Base-by-base conservation (phyloP, 1,140 invertebrate genomes). In the Cyclargus thomasi region DNA sequence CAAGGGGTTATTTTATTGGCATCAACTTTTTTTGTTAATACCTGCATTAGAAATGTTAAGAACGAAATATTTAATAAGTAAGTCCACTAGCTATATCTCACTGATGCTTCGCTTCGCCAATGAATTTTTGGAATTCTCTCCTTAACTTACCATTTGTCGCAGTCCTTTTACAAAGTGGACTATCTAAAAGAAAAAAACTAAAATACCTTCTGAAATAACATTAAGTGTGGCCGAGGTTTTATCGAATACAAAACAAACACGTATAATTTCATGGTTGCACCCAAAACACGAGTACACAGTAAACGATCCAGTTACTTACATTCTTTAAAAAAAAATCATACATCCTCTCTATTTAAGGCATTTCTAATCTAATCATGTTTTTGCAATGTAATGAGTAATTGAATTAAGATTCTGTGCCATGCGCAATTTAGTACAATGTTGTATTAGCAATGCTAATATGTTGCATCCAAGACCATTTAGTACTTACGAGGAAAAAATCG, bases 251-350 rank as follows among this genome's bases (percentile, higher is more conserved):
- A 68, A 72, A 73, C 71, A 74, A 75, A 73, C 73, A 70, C 53
- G 70, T 73, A 71, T 72, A 70, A 69, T 72, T 75, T 73, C 70
- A 75, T 73, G 73, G 75, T 69, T 70, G 68, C 63, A 29, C 18
- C 68, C 70, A 71, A 77, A 76, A 67, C n/a, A n/a, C n/a, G n/a
- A n/a, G n/a, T n/a, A 64, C 67, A 71, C 65, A 64, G 67, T 73
- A 74, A 79, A 73, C 72, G 70, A 77, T 76, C 71, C 63, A 67
- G 35, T 66, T 64, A 35, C 63, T 70, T 63, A 71, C 74, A 80
- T 79, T 80, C 75, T 67, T 68, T 71, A 22, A 53, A 69, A 57
- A 77, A 79, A 77, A 77, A 77, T 53, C 57, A 63, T 14, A 62
- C 69, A 68, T 70, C 67, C 70, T 72, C 65, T 18, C 69, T 67